Evolutionary conservation across 92 coral and sea anemone genomes (phyloP), one percentile per base, ranked within the genome.

Genomic region (Phymanthus crucifer): DNA sequence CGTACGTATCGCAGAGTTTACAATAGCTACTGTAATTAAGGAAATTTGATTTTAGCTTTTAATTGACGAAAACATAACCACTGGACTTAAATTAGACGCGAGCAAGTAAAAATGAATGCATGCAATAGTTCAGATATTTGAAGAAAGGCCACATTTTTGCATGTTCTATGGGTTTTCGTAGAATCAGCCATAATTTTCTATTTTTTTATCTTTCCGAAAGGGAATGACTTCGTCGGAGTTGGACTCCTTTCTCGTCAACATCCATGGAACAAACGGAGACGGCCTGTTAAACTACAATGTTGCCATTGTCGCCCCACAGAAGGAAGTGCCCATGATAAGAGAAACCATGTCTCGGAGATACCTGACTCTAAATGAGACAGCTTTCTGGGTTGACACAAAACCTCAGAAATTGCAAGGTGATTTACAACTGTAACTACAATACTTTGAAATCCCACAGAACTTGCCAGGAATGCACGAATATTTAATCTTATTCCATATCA

Each of bases 351-450:
- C 43, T 38, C 6, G 6, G 3, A 19, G 29, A 57, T 19, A 57
- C 24, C 29, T 57, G 24, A 57, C 66, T 19, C 29, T 26, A 57
- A 48, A 16, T 16, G 31, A 68, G 36, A 68, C 21, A 16, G 73
- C 73, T n/a, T 68, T 26, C 36, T 68, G 73, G 73, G 73, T 68
- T 33, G 40, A 68, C 36, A 68, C 73, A n/a, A 68, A 68, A 33
- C 73, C 73, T 4, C 24, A 68, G 36, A 27, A 33, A 26, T 16
- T 68, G 36, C 7, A 68, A 68, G 73, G 73, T 68, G 26, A 5
- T 23, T 33, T 16, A 19, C 19, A 17, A 68, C 10, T 5, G 40
- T 19, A 3, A 26, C 32, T 19, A 68, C 26, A 32, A n/a, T 12
- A 11, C 58, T 19, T 10, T 48, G 11, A 48, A 10, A n/a, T 48